phyloP scores from a whole-genome alignment of 2,797 vertebrate species.

The Danio tinwini region DNA sequence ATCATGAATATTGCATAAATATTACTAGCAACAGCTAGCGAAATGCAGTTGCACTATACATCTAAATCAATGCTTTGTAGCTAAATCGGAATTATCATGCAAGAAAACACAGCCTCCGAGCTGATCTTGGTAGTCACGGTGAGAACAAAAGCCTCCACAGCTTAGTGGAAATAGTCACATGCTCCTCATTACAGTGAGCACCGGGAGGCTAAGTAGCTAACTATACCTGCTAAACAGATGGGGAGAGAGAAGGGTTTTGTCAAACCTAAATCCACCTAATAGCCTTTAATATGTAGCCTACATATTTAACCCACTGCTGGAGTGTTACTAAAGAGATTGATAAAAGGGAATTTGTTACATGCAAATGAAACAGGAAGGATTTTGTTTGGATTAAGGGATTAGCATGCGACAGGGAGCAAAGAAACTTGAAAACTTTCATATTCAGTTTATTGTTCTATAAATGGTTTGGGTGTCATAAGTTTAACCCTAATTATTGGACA shows the following conservation, averaged over 20 bases:
- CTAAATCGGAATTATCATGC: not conserved
- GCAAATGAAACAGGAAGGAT: not conserved
- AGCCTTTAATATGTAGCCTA: slow-evolving; percentile 36
- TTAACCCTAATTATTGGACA: not conserved
- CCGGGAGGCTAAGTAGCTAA: slow-evolving; percentile 18
- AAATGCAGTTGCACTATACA: not conserved
- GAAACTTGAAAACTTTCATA: not conserved
- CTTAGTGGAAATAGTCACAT: slow-evolving; percentile 42
- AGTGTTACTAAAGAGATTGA: not conserved
- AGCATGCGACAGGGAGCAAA: not conserved
- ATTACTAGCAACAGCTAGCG: not conserved
- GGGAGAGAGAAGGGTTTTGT: slow-evolving; percentile 1
- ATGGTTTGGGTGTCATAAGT: not conserved
- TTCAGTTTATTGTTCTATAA: not conserved
- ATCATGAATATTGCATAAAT: not conserved
- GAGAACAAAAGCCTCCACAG: slow-evolving; percentile 45
- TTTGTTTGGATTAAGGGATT: slow-evolving; percentile 25
- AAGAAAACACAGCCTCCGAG: not conserved
- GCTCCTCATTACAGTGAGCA: slow-evolving; percentile 14
- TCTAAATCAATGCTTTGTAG: not conserved
- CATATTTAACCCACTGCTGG: slow-evolving; percentile 4
- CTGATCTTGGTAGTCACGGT: not conserved
- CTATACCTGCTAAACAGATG: slow-evolving; percentile 4
- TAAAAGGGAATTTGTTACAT: not conserved
- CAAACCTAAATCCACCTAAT: slow-evolving; percentile 39